A percentile compares a stretch with the other conserved stretches of the same genome.
These are phyloP conservation scores for Columba livia DNA, from an alignment of 2,113 vertebrate genomes.

Conservation along the genomic window DNA sequence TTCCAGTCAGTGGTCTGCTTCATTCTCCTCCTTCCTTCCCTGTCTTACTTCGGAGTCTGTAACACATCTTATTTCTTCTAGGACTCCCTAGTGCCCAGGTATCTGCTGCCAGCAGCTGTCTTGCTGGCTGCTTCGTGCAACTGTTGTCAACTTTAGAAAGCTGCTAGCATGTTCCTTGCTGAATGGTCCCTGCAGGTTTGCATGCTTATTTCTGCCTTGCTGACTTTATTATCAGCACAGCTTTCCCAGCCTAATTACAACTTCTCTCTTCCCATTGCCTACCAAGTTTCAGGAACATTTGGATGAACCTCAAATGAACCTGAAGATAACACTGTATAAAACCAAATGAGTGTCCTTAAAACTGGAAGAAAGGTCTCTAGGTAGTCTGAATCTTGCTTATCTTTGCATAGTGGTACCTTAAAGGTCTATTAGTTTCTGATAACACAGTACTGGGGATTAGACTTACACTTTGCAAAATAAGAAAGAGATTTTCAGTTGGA, in stretches of 20 bases:
- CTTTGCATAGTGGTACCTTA: neutral
- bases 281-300: neutral
- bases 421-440: neutral
- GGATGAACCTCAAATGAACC: neutral
- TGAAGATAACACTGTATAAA: neutral
- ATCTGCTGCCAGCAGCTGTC: neutral
- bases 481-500: neutral
- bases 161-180: neutral
- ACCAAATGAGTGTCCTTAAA: neutral
- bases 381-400: neutral
- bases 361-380: neutral
- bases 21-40: neutral
- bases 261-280: neutral
- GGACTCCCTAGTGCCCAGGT: neutral
- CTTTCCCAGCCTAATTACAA: constrained; percentile 29
- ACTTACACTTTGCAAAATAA: neutral
- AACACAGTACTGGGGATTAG: neutral
- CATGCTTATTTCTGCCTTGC: constrained; percentile 27
- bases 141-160: neutral
- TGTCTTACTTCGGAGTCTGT: neutral
- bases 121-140: neutral
- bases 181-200: constrained; percentile 3
- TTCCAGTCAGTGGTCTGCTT: neutral
- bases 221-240: constrained; percentile 37
- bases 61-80: neutral